Evolutionary conservation across 2,888 invertebrate genomes (phyloP).

Genomic region (Eremobia ochroleuca): DNA sequence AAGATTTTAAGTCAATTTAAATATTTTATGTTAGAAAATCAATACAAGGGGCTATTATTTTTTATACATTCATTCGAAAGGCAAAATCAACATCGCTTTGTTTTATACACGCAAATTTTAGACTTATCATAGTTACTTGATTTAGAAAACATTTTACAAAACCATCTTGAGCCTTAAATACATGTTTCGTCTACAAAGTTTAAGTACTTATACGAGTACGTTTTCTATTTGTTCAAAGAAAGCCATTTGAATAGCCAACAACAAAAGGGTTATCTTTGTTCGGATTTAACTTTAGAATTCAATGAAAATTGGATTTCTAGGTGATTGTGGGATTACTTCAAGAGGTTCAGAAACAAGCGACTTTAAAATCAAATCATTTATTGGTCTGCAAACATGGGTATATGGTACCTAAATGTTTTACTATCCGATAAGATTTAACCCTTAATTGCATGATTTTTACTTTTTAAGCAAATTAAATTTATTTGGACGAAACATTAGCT

Average conservation of each 20-base stretch:
- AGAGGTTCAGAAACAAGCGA: background rate
- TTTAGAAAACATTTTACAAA: conserved; percentile 6
- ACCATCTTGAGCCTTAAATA: background rate
- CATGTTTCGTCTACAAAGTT: conserved; percentile 39
- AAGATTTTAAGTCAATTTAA: background rate
- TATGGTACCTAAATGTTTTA: no score
- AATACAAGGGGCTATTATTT: background rate
- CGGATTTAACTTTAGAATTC: background rate
- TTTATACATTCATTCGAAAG: background rate
- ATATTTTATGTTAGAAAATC: background rate
- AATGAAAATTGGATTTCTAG: background rate
- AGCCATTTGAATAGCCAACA: conserved; percentile 18
- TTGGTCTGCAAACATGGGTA: no score
- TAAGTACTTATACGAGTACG: background rate
- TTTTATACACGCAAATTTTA: background rate
- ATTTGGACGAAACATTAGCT: no score
- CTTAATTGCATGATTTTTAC: no score
- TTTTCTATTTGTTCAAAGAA: conserved; percentile 43
- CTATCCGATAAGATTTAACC: no score
- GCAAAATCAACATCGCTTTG: background rate
- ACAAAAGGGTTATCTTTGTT: conserved; percentile 28
- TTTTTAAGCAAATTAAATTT: no score
- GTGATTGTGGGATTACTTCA: background rate
- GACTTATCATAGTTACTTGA: background rate
- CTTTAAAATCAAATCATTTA: background rate